These are phyloP conservation scores for Odontomachus brunneus DNA, from an alignment of 1,140 invertebrate genomes.

Conservation along the genomic window DNA sequence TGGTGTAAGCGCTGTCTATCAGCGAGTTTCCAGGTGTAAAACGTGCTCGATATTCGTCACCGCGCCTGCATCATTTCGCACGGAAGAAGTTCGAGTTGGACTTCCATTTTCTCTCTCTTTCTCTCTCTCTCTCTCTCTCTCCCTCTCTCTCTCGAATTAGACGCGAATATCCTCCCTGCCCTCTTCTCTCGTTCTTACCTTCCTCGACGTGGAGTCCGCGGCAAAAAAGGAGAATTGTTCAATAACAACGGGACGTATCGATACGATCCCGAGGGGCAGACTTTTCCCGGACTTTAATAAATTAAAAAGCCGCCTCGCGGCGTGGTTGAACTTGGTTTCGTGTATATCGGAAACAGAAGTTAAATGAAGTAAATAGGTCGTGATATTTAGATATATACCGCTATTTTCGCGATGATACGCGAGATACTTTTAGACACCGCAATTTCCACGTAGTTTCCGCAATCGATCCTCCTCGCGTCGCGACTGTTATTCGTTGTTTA, in stretches of 20 bases:
- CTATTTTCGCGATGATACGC: background rate
- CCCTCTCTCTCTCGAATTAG: background rate
- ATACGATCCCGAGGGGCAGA: too few relatives aligned
- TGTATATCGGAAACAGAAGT: background rate
- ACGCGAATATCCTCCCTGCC: too few relatives aligned
- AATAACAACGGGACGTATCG: too few relatives aligned
- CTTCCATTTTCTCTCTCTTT: background rate
- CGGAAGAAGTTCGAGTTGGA: conserved; percentile 1
- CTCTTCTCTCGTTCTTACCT: too few relatives aligned
- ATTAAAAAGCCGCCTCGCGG: background rate
- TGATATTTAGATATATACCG: background rate
- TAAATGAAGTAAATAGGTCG: background rate
- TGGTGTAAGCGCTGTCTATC: background rate
- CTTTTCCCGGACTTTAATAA: background rate
- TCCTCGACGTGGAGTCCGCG: too few relatives aligned
- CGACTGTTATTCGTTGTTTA: background rate
- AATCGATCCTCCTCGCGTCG: background rate
- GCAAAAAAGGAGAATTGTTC: too few relatives aligned
- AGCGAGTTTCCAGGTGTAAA: conserved; percentile 12
- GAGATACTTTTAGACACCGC: background rate
- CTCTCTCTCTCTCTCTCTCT: too few relatives aligned
- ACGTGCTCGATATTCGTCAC: conserved; percentile 14
- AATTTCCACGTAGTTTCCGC: too few relatives aligned
- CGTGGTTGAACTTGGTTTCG: background rate
- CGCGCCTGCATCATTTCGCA: too few relatives aligned